Evolutionary conservation across 2,888 invertebrate species (phyloP), one percentile per base, ranked within the genome.

Genomic region (Polydrusus tereticollis): DNA sequence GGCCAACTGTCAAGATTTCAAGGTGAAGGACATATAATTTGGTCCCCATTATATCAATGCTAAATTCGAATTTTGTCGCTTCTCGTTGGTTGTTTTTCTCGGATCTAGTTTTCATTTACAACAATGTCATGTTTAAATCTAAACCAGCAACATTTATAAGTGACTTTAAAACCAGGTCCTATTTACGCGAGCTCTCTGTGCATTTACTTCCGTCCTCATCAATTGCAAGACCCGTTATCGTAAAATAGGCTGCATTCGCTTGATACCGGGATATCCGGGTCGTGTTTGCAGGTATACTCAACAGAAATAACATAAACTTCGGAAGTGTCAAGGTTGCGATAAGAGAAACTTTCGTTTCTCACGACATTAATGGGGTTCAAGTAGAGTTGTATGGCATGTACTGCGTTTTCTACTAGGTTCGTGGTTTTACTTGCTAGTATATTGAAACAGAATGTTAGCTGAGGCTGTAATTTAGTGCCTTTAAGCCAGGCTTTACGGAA

Each of bases 241-340:
- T 55, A 29, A 55, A 55, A 55, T 26, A 14, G 23, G 7, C 26
- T 26, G 50, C 50, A 26, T 20, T 50, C n/a, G 26, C 50, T 14
- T 50, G 50, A 43, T 21, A 47, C 21, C 50, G 20, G 50, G 23
- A 26, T n/a, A n/a, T 26, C 50, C 23, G 14, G 7, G 26, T 26
- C 50, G 14, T 50, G 50, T 50, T 50, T 50, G 14, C 26, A 50
- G 26, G 50, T 21, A n/a, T 26, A 7, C 29, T 23, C 18, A 16
- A 18, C 10, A 18, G 14, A 29, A 55, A 29, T 29, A 55, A 55
- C 52, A 29, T 29, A 55, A 55, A 55, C 52, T 55, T 18, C 10
- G 52, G 29, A 55, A 16, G 52, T 55, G 5, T 29, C 29, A 55
- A 29, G 52, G 52, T 55, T 55, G 52, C 52, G 52, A 55, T 55